phyloP scores from a whole-genome alignment of 64 coral and sea anemone genomes.

The Stichodactyla helianthus region DNA sequence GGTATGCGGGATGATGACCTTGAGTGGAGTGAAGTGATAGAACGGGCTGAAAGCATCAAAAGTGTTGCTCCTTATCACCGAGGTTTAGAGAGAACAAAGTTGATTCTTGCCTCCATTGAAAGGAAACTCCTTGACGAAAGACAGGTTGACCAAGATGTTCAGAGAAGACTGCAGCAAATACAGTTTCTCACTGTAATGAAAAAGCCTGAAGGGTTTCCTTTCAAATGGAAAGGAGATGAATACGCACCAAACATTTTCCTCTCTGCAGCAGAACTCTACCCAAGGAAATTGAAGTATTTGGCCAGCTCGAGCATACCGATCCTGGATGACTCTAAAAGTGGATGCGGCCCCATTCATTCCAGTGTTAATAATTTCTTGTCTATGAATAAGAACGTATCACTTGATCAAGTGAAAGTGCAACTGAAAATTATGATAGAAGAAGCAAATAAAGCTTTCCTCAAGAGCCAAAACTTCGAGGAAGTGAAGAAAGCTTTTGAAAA shows the following conservation, averaged over 20 bases:
- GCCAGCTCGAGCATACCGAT: constrained; percentile 38
- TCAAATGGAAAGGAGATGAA: constrained; percentile 65
- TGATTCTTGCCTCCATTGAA: constrained; percentile 19
- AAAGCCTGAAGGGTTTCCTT: constrained; percentile 15
- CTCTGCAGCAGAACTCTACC: constrained; percentile 49
- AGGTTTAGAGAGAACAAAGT: constrained; percentile 21
- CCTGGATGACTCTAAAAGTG: neutral
- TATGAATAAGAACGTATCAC: neutral
- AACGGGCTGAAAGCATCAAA: constrained; percentile 42
- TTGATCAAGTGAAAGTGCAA: constrained; percentile 30
- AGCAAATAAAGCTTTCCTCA: neutral
- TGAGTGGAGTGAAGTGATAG: too few relatives aligned
- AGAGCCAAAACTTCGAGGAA: too few relatives aligned
- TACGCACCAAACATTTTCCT: neutral
- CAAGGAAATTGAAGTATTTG: neutral
- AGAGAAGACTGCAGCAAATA: constrained; percentile 27
- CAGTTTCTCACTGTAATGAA: neutral
- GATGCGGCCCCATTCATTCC: neutral
- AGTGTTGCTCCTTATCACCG: neutral
- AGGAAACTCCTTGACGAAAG: neutral
- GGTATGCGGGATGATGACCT: too few relatives aligned
- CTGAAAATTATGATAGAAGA: constrained; percentile 16
- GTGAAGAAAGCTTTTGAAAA: constrained; percentile 33
- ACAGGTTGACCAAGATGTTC: neutral
- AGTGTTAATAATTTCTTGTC: neutral